Base-by-base conservation (phyloP, 2,797 vertebrate genomes). In the Neosilurus mollespiculum region DNA sequence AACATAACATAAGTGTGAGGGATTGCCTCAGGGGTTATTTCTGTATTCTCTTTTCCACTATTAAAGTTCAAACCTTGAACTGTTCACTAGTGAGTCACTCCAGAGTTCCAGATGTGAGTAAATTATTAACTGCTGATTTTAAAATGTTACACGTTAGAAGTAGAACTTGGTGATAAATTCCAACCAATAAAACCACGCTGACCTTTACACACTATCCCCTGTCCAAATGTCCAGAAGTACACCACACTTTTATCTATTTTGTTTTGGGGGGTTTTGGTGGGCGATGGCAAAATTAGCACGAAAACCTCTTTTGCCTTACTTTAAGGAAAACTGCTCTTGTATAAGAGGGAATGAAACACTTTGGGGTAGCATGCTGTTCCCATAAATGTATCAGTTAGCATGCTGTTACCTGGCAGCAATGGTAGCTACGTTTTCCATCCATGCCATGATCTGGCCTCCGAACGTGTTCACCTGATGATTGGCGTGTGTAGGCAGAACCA, bases 391-490 rank as follows among this genome's bases (percentile, higher is more conserved):
- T 14, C 43, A 9, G 26, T 26, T 54, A n/a, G 37, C 15, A 2
- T 37, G 20, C 8, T 14, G 22, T 78, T 78, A 98, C 97, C 97
- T 98, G 91, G 97, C 96, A 82, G 97, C 96, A 0, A 99, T 98
- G 20, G 95, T 97, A 86, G 98, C 98, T 77, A 98, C 96, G 0
- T 97, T 98, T 89, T 97, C 97, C 98, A 99, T 99, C 98, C 98
- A 99, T 81, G 97, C 97, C 98, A 99, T 99, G 92, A 99, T 99
- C 92, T 99, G 97, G 64, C 97, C 98, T 22, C 98, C 98, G 0
- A 99, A 99, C 1, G 97, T 97, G 83, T 96, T 97, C 78, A 96
- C 95, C 92, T 98, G 98, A 89, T 99, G 98, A 88, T 99, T 99
- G 86, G 97, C 96, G 0, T 99, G 97, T 0, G 97, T 95, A 0